Conservation (phyloP, 2,797 vertebrate species). For the Crypturellus tataupa region DNA sequence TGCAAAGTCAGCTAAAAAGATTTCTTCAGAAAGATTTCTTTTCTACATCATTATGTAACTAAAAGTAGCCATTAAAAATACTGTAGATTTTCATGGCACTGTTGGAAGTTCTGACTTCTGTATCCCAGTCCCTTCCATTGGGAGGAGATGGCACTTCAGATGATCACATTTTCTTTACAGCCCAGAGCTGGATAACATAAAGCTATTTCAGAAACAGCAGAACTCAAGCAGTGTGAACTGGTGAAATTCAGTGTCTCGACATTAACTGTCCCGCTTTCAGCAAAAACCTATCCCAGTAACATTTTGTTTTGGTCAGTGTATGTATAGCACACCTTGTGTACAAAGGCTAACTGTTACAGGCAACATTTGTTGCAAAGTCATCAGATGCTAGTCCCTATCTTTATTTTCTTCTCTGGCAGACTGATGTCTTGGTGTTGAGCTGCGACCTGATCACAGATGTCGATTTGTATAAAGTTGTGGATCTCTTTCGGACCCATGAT, state of each 20-base stretch:
- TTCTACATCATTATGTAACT: conserved; percentile 37
- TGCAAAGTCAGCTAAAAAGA: conserved; percentile 63
- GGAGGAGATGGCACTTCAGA: not conserved
- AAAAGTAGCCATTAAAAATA: conserved; percentile 28
- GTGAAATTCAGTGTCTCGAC: not conserved
- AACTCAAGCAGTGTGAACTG: not conserved
- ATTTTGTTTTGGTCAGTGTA: not conserved
- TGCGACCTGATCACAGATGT: conserved; percentile 97
- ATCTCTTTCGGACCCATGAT: conserved; percentile 94
- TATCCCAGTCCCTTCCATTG: not conserved
- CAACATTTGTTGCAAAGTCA: not conserved
- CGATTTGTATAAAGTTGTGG: conserved; percentile 94
- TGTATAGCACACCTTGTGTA: not conserved
- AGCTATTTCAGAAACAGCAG: not conserved
- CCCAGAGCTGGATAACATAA: not conserved
- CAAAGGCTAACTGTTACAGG: not conserved
- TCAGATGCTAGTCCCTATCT: not conserved
- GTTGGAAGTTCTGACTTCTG: not conserved
- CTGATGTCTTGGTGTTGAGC: conserved; percentile 93
- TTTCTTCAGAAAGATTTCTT: conserved; percentile 41
- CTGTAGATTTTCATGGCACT: not conserved
- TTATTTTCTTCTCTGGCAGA: conserved; percentile 80
- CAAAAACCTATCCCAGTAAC: not conserved
- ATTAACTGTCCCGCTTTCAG: not conserved
- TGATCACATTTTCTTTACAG: not conserved